phyloP scores from a whole-genome alignment of 2,797 vertebrate genomes.

The Phalanger gymnotis region DNA sequence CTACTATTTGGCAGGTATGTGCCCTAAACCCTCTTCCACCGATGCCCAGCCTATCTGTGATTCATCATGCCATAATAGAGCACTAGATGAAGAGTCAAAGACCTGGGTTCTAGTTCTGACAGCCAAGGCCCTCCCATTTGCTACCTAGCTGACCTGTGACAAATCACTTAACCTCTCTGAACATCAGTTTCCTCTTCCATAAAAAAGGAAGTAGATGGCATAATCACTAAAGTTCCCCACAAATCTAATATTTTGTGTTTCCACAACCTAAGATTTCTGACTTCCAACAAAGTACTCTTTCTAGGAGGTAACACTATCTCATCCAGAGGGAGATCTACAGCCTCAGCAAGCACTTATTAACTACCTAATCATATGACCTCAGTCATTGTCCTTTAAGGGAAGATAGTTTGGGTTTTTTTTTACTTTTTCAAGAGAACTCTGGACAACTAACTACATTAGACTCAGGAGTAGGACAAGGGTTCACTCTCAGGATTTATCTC shows the following conservation, averaged over 20 bases:
- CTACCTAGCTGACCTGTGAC: background rate
- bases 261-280: no score
- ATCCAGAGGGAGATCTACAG: no score
- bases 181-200: background rate
- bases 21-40: no score
- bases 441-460: background rate
- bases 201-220: background rate
- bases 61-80: background rate
- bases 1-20: background rate
- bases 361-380: no score
- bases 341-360: no score
- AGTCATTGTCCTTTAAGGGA: no score
- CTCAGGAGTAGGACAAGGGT: background rate
- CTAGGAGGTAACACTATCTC: no score
- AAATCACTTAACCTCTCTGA: background rate
- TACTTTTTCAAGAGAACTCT: background rate
- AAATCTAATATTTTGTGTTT: no score
- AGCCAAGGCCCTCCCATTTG: background rate
- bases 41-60: background rate
- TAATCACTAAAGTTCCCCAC: background rate
- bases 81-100: background rate
- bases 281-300: no score
- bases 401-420: no score
- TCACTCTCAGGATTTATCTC: background rate
- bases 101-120: background rate